Evolutionary conservation across 1,140 invertebrate species (phyloP), one percentile per base, ranked within the genome.

Genomic region (Drosophila pseudoobscura): DNA sequence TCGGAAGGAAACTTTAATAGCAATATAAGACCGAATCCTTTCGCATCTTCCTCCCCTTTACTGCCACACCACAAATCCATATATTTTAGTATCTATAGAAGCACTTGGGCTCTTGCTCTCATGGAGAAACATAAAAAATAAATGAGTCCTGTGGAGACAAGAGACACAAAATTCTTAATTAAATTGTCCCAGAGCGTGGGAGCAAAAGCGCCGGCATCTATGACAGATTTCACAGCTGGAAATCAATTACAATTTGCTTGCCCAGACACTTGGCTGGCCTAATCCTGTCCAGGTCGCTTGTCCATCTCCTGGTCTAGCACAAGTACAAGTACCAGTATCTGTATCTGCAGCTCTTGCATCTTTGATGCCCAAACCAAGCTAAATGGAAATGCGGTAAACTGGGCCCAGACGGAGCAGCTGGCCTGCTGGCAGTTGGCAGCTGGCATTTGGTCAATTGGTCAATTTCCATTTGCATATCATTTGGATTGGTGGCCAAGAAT

Each of bases 381-480:
- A 85, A 85, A 87, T 85, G 80, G 78, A 85, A 78, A 78, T 85
- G 82, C 59, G 82, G 80, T 80, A 75, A 74, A 39, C 57, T 65
- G 49, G 63, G 57, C 68, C 35, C 35, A 55, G 29, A 44, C 31
- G 9, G 7, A 13, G 11, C 17, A 29, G 44, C 31, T 58, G 44
- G 17, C 13, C 39, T 53, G 66, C 65, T 59, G 57, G 78, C 71
- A 64, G 77, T 39, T 53, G 64, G 44, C 65, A 63, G 66, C 65
- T 69, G 70, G 73, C 64, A 70, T 63, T 56, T 77, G 75, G 62
- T 84, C 80, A 85, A 73, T 80, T 85, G 80, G 72, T 76, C 76
- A 85, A 85, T 84, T 84, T 80, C 74, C 76, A 84, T 84, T 84
- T 84, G 73, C 72, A 80, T 87, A 87, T 77, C 77, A 61, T 80